A percentile compares a stretch with the other conserved stretches of the same genome.
Evolutionary conservation across 2,113 vertebrate species (phyloP).

Genomic region (Nannospalax galili): DNA sequence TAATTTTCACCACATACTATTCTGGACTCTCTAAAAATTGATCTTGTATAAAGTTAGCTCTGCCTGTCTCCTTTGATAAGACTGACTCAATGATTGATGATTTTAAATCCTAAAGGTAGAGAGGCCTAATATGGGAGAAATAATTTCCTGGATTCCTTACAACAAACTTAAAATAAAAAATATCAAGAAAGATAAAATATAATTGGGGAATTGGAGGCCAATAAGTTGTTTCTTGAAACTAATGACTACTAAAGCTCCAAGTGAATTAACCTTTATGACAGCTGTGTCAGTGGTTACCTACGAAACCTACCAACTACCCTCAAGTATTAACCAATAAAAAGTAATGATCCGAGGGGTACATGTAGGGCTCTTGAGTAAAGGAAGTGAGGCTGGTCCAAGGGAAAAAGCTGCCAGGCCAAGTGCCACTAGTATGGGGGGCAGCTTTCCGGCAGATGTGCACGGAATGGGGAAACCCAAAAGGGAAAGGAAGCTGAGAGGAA

Average conservation of each 20-base stretch:
- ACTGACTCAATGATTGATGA: background rate
- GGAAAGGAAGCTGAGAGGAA: background rate
- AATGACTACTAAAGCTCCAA: constrained; percentile 9
- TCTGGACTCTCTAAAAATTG: constrained; percentile 13
- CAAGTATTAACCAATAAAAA: background rate
- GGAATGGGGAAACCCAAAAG: background rate
- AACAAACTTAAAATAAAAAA: background rate
- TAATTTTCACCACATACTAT: background rate
- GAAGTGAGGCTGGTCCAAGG: too few species aligned
- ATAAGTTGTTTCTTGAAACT: background rate
- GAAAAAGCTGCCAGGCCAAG: background rate
- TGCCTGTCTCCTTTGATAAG: background rate
- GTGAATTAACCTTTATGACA: constrained; percentile 12
- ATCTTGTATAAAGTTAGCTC: background rate
- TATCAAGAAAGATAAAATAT: background rate
- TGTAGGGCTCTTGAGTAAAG: background rate
- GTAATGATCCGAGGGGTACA: background rate
- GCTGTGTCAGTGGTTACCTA: background rate
- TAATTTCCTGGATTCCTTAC: background rate
- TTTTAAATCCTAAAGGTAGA: constrained; percentile 27
- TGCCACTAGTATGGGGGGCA: background rate
- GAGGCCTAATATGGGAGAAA: background rate
- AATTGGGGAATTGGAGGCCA: background rate
- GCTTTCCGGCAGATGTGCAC: background rate
- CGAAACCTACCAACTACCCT: background rate